A percentile compares a stretch with the other conserved stretches of the same genome.
These are phyloP conservation scores for Petrocephalus zakoni DNA, from an alignment of 2,113 vertebrate species.

Conservation along the genomic window DNA sequence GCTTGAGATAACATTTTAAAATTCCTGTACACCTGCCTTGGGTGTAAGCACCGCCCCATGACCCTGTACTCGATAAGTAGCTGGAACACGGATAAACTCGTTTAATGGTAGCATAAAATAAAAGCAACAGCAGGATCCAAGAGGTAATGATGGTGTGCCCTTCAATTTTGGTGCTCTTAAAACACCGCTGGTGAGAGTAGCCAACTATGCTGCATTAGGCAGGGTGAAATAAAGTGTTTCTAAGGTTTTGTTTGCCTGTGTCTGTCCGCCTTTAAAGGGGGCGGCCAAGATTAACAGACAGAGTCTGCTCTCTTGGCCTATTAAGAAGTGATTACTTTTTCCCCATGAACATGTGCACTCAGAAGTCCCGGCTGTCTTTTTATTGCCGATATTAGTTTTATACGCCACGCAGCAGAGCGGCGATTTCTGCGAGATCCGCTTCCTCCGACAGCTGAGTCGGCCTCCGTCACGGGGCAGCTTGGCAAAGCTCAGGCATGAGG, in stretches of 20 bases:
- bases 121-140: neutral
- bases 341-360: slow-evolving; percentile 39
- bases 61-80: neutral
- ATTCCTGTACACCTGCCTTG: neutral
- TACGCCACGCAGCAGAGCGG: slow-evolving; percentile 31
- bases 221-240: neutral
- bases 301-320: slow-evolving; percentile 22
- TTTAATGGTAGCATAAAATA: slow-evolving; percentile 9
- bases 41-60: neutral
- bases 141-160: neutral
- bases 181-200: neutral
- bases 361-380: slow-evolving; percentile 27
- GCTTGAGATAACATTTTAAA: neutral
- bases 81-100: neutral
- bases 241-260: neutral
- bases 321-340: slow-evolving; percentile 34
- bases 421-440: slow-evolving; percentile 22
- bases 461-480: neutral
- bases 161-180: neutral
- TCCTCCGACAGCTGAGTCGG: neutral
- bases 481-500: neutral
- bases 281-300: slow-evolving; percentile 38
- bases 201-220: neutral
- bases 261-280: slow-evolving; percentile 14
- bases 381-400: slow-evolving; percentile 40